phyloP scores from a whole-genome alignment of 2,888 invertebrate genomes.

The Ectemnius continuus region DNA sequence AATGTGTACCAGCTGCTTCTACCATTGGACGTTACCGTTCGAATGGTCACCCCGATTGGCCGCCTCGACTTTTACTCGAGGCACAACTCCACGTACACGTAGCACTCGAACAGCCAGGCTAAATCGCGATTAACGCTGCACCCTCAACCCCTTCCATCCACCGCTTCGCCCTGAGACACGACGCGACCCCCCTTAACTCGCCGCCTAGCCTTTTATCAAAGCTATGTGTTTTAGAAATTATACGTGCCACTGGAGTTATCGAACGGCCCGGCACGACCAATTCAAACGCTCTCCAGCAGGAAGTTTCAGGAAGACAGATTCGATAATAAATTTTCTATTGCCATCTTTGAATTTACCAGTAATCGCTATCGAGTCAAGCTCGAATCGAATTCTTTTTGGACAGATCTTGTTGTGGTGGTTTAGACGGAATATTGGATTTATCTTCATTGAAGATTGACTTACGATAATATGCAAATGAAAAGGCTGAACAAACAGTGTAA shows the following conservation, averaged over 20 bases:
- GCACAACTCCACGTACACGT: constrained; percentile 4
- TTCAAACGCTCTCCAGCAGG: neutral
- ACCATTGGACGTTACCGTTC: constrained; percentile 50
- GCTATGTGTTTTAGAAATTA: constrained; percentile 65
- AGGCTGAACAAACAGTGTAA: too few relatives aligned
- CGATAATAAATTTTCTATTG: too few relatives aligned
- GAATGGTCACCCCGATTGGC: constrained; percentile 54
- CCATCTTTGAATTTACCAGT: too few relatives aligned
- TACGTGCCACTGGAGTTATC: constrained; percentile 54
- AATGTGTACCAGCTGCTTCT: constrained; percentile 12
- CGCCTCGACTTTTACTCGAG: constrained; percentile 21
- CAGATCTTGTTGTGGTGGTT: too few relatives aligned
- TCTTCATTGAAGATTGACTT: too few relatives aligned
- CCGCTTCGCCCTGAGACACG: neutral
- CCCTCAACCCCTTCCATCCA: constrained; percentile 27
- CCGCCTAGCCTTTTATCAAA: constrained; percentile 56
- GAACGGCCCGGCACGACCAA: constrained; percentile 43
- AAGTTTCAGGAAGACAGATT: too few relatives aligned
- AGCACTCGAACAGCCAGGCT: constrained; percentile 50
- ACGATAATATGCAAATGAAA: too few relatives aligned
- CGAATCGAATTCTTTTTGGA: too few relatives aligned
- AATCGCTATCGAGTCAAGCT: too few relatives aligned
- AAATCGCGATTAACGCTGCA: constrained; percentile 60
- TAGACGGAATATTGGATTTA: too few relatives aligned
- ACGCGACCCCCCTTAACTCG: constrained; percentile 37